Evolutionary conservation across 2,888 invertebrate species (phyloP), one percentile per base, ranked within the genome.

Genomic region (Liposcelis brunnea): DNA sequence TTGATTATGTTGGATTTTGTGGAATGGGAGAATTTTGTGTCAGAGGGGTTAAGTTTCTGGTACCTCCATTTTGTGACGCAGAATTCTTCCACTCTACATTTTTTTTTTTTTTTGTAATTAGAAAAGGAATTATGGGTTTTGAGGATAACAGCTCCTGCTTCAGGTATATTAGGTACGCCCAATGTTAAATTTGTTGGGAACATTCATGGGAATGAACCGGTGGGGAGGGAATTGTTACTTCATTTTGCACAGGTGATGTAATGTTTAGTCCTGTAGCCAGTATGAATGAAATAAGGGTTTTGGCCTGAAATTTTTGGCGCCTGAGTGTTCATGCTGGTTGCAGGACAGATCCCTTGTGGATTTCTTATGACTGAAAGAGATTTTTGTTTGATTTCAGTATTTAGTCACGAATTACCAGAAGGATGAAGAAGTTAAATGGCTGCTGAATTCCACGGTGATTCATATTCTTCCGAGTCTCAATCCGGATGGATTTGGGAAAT

Each of bases 101-200:
- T n/a, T 37, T 15, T 43, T 21, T 15, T 36, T 18, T 32, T 47
- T 42, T 47, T 42, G 38, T 48, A 54, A 56, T 31, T 56, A n/a
- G 75, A 66, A 16, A 58, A 62, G 44, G 66, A 72, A 21, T 57
- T 77, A 43, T 72, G 70, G 72, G 74, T 73, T n/a, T 55, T 74
- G 50, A 67, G 70, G 50, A 54, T 73, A 15, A 64, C 68, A 2
- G 63, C 64, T 11, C 58, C 61, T 1, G 60, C 59, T 2, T 53
- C 53, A 55, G 19, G 57, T 55, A 48, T 56, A 53, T 42, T 60
- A 2, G 64, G 64, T 2, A 58, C 75, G 48, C 80, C 80, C 2
- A 76, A 79, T 59, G 72, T 82, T 47, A 80, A 80, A 61, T 70
- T 78, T 51, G 67, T 82, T 34, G 80, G 71, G 21, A 80, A 80